Evolutionary conservation across 2,797 vertebrate genomes (phyloP).

Genomic region (Hoplostethus atlanticus): DNA sequence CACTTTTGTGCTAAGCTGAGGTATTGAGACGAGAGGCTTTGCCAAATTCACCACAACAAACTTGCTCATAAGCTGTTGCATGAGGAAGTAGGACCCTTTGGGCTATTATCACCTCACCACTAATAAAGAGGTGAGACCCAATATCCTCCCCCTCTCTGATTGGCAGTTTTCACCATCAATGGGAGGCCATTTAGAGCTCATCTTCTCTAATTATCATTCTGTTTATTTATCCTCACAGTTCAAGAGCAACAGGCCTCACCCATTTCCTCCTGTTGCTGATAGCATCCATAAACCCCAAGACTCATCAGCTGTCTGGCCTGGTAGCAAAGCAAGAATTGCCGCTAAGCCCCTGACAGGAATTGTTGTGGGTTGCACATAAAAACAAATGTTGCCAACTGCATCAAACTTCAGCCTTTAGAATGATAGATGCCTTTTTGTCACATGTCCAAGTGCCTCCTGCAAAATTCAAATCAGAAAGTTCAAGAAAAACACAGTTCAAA

Average conservation of each 20-base stretch:
- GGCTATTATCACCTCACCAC: slow-evolving; percentile 45
- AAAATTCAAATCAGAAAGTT: slow-evolving; percentile 7
- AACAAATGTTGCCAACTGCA: slow-evolving; percentile 2
- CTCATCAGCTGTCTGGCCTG: slow-evolving; percentile 32
- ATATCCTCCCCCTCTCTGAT: slow-evolving; percentile 28
- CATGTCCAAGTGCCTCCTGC: neutral
- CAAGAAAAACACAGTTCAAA: slow-evolving; percentile 22
- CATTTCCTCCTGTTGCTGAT: slow-evolving; percentile 60
- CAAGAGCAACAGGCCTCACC: slow-evolving; percentile 63
- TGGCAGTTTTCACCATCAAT: slow-evolving; percentile 55
- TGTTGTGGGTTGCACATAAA: neutral
- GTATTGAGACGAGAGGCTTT: neutral
- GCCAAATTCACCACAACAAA: slow-evolving; percentile 3
- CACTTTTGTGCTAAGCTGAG: neutral
- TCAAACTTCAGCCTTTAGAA: slow-evolving; percentile 26
- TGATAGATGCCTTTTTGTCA: neutral
- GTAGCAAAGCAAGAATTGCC: slow-evolving; percentile 7
- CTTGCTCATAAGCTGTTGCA: slow-evolving; percentile 25
- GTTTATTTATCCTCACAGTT: slow-evolving; percentile 69
- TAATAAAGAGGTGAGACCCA: slow-evolving; percentile 48
- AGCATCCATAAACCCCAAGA: slow-evolving; percentile 39
- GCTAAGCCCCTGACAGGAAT: slow-evolving; percentile 6
- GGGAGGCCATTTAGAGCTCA: slow-evolving; percentile 65
- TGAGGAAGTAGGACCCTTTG: slow-evolving; percentile 44
- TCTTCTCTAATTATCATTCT: slow-evolving; percentile 64